phyloP scores from a whole-genome alignment of 2,888 invertebrate genomes.

The Notodonta dromedarius region DNA sequence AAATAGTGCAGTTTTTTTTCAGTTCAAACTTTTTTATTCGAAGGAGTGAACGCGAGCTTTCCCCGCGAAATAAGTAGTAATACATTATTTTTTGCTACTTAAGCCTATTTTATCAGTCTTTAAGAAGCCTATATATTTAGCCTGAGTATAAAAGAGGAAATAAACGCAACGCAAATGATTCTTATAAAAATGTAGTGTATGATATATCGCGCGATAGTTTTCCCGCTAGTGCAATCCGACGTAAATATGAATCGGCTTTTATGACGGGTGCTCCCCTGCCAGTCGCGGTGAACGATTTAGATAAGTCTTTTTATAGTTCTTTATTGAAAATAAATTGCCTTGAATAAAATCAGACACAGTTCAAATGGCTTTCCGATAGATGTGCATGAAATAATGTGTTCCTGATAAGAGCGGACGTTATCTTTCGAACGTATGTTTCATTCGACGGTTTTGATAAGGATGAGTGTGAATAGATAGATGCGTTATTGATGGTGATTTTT shows the following conservation, averaged over 20 bases:
- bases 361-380: slow-evolving; percentile 83
- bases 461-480: slow-evolving; percentile 30
- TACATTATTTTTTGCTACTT: no score
- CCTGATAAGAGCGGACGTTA: slow-evolving; percentile 75
- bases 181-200: neutral
- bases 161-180: neutral
- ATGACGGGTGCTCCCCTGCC: slow-evolving; percentile 73
- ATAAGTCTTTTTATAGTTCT: slow-evolving; percentile 85
- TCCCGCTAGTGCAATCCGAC: slow-evolving; percentile 63
- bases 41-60: no score
- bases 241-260: slow-evolving; percentile 80
- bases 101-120: no score
- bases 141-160: neutral
- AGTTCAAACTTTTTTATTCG: slow-evolving; percentile 4
- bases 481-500: slow-evolving; percentile 6
- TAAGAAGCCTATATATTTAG: neutral
- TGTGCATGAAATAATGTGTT: slow-evolving; percentile 81
- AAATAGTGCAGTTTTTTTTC: slow-evolving; percentile 3
- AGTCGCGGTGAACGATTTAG: slow-evolving; percentile 78
- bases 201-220: slow-evolving; percentile 34
- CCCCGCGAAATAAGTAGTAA: no score
- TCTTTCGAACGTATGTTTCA: slow-evolving; percentile 62
- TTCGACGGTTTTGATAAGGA: slow-evolving; percentile 28
- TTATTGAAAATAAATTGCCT: slow-evolving; percentile 85
- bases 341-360: slow-evolving; percentile 83